Evolutionary conservation across 2,888 invertebrate genomes (phyloP).

Genomic region (Prenolepis imparis): DNA sequence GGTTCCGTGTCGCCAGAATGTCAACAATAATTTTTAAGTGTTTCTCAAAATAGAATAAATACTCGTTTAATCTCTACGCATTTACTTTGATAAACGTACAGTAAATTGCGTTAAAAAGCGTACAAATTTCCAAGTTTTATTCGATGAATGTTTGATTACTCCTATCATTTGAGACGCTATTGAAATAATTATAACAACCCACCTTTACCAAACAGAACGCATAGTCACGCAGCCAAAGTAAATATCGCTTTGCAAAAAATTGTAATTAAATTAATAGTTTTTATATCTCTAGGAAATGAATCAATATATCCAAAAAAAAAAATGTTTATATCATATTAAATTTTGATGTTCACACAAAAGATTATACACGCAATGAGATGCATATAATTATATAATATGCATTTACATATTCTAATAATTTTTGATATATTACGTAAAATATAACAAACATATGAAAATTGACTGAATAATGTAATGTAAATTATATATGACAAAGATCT

Average conservation of each 20-base stretch:
- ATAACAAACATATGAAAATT: not conserved
- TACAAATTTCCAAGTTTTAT: not conserved
- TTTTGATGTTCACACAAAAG: not conserved
- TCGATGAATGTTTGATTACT: not conserved
- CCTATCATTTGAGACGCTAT: not conserved
- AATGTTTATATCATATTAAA: not conserved
- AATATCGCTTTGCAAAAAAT: slow-evolving; percentile 9
- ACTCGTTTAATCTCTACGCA: not conserved
- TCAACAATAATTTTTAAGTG: not conserved
- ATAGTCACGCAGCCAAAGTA: slow-evolving; percentile 15
- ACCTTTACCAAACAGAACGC: not conserved
- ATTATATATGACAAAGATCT: not conserved
- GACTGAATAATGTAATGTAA: not conserved
- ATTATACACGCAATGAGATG: no score
- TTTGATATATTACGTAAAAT: not conserved
- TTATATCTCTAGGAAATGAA: not conserved
- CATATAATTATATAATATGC: no score
- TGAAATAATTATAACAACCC: slow-evolving; percentile 3
- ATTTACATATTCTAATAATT: not conserved
- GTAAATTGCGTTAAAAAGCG: not conserved
- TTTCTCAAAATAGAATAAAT: not conserved
- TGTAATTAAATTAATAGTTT: slow-evolving; percentile 18
- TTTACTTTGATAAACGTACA: not conserved
- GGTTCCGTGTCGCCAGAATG: not conserved
- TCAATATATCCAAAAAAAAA: not conserved